phyloP scores from a whole-genome alignment of 2,888 invertebrate species.

The Sinhomidia bicolor region DNA sequence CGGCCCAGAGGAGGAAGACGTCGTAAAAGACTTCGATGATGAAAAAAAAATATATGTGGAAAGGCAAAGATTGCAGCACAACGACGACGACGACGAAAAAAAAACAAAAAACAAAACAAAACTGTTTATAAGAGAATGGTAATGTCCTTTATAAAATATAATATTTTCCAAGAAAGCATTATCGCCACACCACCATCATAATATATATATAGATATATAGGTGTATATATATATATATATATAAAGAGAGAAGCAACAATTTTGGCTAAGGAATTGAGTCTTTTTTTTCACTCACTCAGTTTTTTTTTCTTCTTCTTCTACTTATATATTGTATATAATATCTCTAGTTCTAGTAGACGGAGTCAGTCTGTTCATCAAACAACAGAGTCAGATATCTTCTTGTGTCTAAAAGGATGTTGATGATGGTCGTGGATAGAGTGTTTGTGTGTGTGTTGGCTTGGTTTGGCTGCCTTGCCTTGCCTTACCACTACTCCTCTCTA shows the following conservation, averaged over 20 bases:
- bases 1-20: background rate
- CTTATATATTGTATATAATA: background rate
- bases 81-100: no score
- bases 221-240: no score
- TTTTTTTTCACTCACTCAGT: background rate
- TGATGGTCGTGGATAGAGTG: background rate
- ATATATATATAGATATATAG: background rate
- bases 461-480: background rate
- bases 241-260: constrained; percentile 28
- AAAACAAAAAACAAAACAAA: background rate
- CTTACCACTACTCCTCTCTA: no score
- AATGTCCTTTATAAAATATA: background rate
- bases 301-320: background rate
- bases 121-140: background rate
- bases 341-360: background rate
- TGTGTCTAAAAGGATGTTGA: background rate
- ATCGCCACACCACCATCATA: background rate
- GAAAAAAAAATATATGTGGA: background rate
- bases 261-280: background rate
- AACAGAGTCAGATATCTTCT: constrained; percentile 21
- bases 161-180: background rate
- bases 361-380: background rate
- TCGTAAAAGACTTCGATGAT: no score
- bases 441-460: no score
- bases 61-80: background rate